Conservation (phyloP, 1,140 invertebrate genomes). For the Rhysida immarginata region DNA sequence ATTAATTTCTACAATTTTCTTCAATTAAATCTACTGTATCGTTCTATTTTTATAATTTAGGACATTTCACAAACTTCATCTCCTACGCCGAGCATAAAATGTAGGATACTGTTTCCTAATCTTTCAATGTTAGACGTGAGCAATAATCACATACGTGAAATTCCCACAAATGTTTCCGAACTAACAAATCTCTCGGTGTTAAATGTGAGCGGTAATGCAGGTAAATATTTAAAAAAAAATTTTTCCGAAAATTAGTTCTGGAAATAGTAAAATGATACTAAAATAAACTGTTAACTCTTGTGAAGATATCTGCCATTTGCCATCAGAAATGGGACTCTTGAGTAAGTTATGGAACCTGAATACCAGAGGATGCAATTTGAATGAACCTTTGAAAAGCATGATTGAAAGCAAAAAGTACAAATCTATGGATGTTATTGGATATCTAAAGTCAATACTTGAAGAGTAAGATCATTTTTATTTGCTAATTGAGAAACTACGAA, state of each 20-base stretch:
- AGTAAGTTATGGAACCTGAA: conserved; percentile 91
- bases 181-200: conserved; percentile 80
- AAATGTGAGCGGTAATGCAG: conserved; percentile 74
- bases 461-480: too few species aligned
- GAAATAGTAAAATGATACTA: neutral
- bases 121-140: conserved; percentile 90
- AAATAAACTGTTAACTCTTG: too few species aligned
- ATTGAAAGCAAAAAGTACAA: conserved; percentile 84
- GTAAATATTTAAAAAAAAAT: conserved; percentile 34
- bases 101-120: conserved; percentile 71
- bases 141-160: conserved; percentile 61
- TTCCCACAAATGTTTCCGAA: conserved; percentile 73
- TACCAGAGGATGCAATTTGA: conserved; percentile 70
- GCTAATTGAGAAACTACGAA: too few species aligned
- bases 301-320: conserved; percentile 63
- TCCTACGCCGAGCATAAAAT: conserved; percentile 7
- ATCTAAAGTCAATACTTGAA: conserved; percentile 59
- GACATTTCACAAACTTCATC: neutral
- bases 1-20: neutral
- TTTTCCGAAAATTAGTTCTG: neutral
- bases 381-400: conserved; percentile 81
- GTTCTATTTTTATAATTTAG: neutral
- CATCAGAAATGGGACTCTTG: conserved; percentile 84
- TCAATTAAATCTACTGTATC: neutral
- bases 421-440: conserved; percentile 91